Base-by-base conservation (phyloP, 2,888 invertebrate genomes). In the Panopea generosa region DNA sequence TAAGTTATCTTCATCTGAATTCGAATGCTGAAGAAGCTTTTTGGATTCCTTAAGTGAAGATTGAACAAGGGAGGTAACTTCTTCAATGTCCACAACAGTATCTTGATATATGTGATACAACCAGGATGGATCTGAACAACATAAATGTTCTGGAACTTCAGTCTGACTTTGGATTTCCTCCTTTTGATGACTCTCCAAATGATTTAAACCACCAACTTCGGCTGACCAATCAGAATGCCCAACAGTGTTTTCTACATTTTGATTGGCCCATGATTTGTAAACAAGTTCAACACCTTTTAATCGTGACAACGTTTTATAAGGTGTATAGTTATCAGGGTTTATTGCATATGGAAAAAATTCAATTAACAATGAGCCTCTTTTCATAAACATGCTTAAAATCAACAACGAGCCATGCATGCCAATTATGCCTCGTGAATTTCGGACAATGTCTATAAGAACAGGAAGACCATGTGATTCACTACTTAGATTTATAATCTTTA, bases 311-410 rank as follows among this genome's bases (percentile, higher is more conserved):
- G 93, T 92, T 83, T 90, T 91, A 70, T 93, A 92, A 16, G 93
- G 93, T 4, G 93, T 93, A 59, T 93, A 93, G 71, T 92, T 82
- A 2, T 87, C 78, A 18, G 93, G 92, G 68, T 90, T 89, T 26
- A 94, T 90, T 0, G 92, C 94, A 86, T 91, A 94, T 0, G 94
- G 94, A 85, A 94, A 94, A n/a, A 94, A 72, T 86, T 94, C 94
- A 16, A 94, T 79, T 2, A 94, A 77, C 52, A 90, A 73, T 33
- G 92, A 87, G 24, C 90, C 88, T 14, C 91, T 87, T 49, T 87
- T 88, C 18, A 94, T 76, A 84, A 94, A 93, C 66, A 93, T 77
- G 14, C 92, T 86, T 2, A 93, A 82, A 56, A 91, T 88, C 77
- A 94, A 85, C 29, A 92, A 90, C 4, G 94, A 93, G 9, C 94